Evolutionary conservation across 2,797 vertebrate genomes (phyloP).

Genomic region (Hippoglossus hippoglossus): DNA sequence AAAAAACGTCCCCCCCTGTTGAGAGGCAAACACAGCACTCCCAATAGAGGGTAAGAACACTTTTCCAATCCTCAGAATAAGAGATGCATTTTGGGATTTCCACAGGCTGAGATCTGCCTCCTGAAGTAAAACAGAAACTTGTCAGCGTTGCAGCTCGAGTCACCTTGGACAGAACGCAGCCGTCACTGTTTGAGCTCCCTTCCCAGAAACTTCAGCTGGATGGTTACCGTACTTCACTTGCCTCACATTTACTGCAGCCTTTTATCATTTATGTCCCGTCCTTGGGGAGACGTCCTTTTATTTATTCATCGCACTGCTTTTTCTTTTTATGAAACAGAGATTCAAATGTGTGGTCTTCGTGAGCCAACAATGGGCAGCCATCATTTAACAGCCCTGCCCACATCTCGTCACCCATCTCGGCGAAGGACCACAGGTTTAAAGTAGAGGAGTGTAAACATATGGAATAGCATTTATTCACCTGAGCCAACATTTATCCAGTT

Average conservation of each 20-base stretch:
- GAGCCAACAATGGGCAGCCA: conserved; percentile 12
- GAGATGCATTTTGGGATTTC: conserved; percentile 38
- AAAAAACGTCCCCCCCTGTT: conserved; percentile 69
- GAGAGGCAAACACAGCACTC: conserved; percentile 57
- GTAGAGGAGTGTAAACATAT: conserved; percentile 28
- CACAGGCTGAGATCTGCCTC: conserved; percentile 21
- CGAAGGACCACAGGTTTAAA: conserved; percentile 2
- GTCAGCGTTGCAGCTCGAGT: conserved; percentile 31
- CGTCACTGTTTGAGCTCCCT: conserved; percentile 28
- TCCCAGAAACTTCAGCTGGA: conserved; percentile 35
- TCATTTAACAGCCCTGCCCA: conserved; percentile 15
- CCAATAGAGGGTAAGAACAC: conserved; percentile 27
- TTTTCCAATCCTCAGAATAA: conserved; percentile 35
- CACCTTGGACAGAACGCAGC: conserved; percentile 54
- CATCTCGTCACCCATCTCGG: neutral
- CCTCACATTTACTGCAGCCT: conserved; percentile 42
- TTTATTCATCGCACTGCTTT: conserved; percentile 49
- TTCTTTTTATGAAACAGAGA: conserved; percentile 39
- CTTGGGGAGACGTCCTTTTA: conserved; percentile 57
- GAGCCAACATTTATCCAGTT: conserved; percentile 39
- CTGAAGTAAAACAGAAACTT: conserved; percentile 33
- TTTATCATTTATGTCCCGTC: conserved; percentile 54
- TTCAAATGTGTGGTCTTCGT: conserved; percentile 43
- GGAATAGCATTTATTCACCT: conserved; percentile 43
- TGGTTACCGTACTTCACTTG: conserved; percentile 30